Evolutionary conservation across 1,140 invertebrate genomes (phyloP), one percentile per base, ranked within the genome.

Genomic region (Zophobas atratus): DNA sequence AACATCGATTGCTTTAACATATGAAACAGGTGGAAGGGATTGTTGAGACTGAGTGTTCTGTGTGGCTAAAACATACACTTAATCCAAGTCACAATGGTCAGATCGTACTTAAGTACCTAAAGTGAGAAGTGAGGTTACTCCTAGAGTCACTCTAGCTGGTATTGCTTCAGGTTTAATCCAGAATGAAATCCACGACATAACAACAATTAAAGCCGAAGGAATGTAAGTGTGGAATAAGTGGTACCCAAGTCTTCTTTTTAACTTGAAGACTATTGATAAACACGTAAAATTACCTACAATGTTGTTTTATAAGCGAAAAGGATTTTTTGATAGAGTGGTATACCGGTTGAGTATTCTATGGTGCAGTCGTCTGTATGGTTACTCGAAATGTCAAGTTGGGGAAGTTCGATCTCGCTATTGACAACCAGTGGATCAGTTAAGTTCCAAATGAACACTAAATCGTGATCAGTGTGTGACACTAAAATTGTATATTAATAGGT

Each of bases 131-230:
- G 94, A 96, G 32, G 94, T 96, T 8, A 96, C 94, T 43, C 94
- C 95, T 2, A 95, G 88, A 1, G 94, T 94, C 51, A 94, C 93
- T 81, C 94, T 88, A 0, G 94, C 94, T 0, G 95, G 95, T 82
- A 96, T 96, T 1, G 95, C 95, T 86, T 96, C 95, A 1, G 95
- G 95, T 86, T 96, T 96, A 78, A 97, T 97, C 95, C 95, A 97
- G 86, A 97, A 97, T 3, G 95, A 96, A 81, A 96, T 96, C 95
- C 95, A 96, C 6, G 94, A 96, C 95, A 96, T 97, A 77, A 96
- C 94, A 53, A 97, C 95, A 85, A 97, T 97, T 57, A 97, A 87
- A 0, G 94, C 94, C 6, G 95, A 96, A 1, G 95, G 96, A 82
- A 97, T 95, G 87, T 97, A 97, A 0, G 95, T 97, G 87, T 97